A percentile compares a stretch with the other conserved stretches of the same genome.
phyloP scores from a whole-genome alignment of 1,140 invertebrate species.

The Trichoplusia ni region DNA sequence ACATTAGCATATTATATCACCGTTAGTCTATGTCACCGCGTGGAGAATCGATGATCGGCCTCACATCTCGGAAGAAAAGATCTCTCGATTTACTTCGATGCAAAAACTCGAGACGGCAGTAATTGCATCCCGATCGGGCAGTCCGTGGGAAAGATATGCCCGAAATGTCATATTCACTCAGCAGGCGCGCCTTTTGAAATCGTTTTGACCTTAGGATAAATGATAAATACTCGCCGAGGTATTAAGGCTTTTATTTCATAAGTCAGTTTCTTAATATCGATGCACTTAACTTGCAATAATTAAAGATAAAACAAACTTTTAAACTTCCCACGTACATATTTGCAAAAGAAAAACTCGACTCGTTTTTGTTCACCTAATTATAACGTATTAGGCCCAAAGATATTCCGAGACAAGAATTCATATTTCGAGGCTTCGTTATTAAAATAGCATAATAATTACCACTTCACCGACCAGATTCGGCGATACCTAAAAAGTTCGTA shows the following conservation, averaged over 20 bases:
- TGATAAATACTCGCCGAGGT: conserved; percentile 8
- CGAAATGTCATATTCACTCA: conserved; percentile 76
- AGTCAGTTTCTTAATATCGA: background rate
- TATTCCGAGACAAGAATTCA: background rate
- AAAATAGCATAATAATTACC: background rate
- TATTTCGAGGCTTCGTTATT: no score
- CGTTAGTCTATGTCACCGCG: conserved; percentile 41
- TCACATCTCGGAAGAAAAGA: conserved; percentile 36
- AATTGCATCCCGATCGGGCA: conserved; percentile 59
- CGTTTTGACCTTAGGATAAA: conserved; percentile 34
- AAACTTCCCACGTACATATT: no score
- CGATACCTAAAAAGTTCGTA: conserved; percentile 19
- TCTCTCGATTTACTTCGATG: conserved; percentile 44
- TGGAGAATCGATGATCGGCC: conserved; percentile 46
- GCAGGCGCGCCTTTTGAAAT: conserved; percentile 32
- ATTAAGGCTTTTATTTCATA: conserved; percentile 27
- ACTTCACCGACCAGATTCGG: conserved; percentile 20
- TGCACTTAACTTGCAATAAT: no score
- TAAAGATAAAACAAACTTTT: no score
- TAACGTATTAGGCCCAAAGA: background rate
- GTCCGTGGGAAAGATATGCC: conserved; percentile 75
- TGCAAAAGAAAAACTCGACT: no score
- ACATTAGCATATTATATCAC: conserved; percentile 38
- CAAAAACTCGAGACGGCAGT: conserved; percentile 63
- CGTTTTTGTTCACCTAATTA: no score